Base-by-base conservation (phyloP, 1,140 invertebrate species). In the Glossosoma conforme region DNA sequence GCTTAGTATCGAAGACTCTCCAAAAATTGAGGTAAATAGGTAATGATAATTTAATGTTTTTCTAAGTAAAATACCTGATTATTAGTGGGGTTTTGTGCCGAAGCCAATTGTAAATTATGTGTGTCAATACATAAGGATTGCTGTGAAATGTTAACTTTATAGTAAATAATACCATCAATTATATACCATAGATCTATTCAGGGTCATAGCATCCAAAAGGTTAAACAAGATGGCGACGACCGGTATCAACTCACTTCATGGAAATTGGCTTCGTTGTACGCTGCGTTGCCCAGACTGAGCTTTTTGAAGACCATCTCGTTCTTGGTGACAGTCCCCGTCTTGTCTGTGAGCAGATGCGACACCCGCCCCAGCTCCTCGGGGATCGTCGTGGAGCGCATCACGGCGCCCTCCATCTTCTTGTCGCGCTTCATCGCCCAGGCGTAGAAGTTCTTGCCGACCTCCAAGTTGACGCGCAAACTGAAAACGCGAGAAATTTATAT, bases 251-350 rank as follows among this genome's bases (percentile, higher is more conserved):
- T 28, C 22, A 88, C 86, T 74, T 93, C 89, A 67, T 91, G 83
- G 74, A 96, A 95, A 18, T 89, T 89, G 61, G 94, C 90, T 38
- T 84, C 79, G 24, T 87, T 82, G 67, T 91, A 97, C 19, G 89
- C 85, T 2, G 89, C 89, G 35, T 90, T 93, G 3, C 92, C 93
- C 1, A 97, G 68, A 68, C 97, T 93, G 3, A 98, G 74, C 61
- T 91, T 89, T 64, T 96, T 96, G 62, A 98, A 94, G 2, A 96
- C 86, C 97, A 99, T 99, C 66, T 96, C 94, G 73, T 99, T 99
- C 69, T 97, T 93, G 0, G 97, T 99, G 3, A 99, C 74, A 0
- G 97, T 99, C 3, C 97, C 97, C 0, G 97, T 99, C 76, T 99
- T 99, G 67, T 99, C 97, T 0, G 91, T 93, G 1, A 99, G 69